Conservation (phyloP, 2,113 vertebrate genomes). For the Pelusios castaneus region DNA sequence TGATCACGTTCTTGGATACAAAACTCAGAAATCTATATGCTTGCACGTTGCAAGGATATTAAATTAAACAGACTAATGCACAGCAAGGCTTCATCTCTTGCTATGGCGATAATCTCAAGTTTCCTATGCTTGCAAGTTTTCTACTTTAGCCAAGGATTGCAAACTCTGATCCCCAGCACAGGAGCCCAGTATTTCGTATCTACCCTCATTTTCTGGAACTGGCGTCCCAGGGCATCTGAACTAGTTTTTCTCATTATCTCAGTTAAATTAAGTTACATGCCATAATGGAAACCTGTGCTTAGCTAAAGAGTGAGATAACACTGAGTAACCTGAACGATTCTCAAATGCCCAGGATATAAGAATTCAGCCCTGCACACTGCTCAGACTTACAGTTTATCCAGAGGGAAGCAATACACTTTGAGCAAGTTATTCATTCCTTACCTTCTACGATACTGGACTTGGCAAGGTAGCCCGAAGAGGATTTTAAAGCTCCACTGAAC, state of each 20-base stretch:
- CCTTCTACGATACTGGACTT: slow-evolving; percentile 99
- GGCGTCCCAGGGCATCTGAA: slow-evolving; percentile 1
- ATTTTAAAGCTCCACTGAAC: slow-evolving; percentile 97
- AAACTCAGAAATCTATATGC: not conserved
- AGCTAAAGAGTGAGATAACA: not conserved
- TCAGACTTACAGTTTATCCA: not conserved
- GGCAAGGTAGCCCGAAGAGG: slow-evolving; percentile 94
- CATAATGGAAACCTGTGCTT: not conserved
- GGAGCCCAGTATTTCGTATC: not conserved
- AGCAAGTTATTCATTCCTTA: slow-evolving; percentile 70
- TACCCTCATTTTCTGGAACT: not conserved
- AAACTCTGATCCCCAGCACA: not conserved
- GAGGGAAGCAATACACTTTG: not conserved
- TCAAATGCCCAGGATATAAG: not conserved
- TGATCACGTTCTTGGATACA: not conserved
- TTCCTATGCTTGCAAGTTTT: not conserved
- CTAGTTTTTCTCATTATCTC: not conserved
- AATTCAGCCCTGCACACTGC: not conserved
- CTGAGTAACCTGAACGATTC: slow-evolving; percentile 15
- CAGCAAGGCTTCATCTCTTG: not conserved
- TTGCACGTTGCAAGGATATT: not conserved
- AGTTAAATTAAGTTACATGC: not conserved
- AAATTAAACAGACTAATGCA: not conserved
- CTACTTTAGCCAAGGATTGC: not conserved
- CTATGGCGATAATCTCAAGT: rapidly evolving